Evolutionary conservation across 2,113 vertebrate species (phyloP), one percentile per base, ranked within the genome.

Genomic region (Myrmecobius fasciatus): DNA sequence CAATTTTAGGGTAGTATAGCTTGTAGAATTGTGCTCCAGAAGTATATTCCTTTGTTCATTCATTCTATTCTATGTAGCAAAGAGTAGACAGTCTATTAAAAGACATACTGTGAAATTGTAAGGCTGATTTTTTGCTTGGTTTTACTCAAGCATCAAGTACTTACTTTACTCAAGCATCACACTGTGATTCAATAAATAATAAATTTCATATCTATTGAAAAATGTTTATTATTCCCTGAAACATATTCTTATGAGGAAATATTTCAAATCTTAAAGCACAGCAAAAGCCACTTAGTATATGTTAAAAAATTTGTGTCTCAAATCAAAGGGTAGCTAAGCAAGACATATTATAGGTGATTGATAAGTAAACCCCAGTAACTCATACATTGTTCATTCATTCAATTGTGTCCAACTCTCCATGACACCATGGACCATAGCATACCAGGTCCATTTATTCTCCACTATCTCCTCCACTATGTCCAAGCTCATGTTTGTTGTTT

Each of bases 161-260:
- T 96, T 26, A 93, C n/a, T 28, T 52, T n/a, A n/a, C n/a, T n/a
- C n/a, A n/a, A n/a, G n/a, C n/a, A 9, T 48, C 93, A 97, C 53
- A 54, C 88, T 53, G n/a, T 90, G 91, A 94, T 36, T 48, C 52
- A 60, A 88, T 91, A 52, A 94, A 75, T 75, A 96, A 91, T 11
- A 93, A 89, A 28, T 43, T n/a, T 75, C 67, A 43, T n/a, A 17
- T 17, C 36, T 75, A 89, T 52, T 26, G 8, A 91, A 89, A 25
- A 9, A 83, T 1, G 46, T 52, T 95, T 95, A 88, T 94, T 96
- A 43, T 83, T 8, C 56, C 11, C 36, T 43, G 60, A 95, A 94
- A 83, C 49, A 54, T 46, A 93, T 47, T 91, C 94, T 89, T 22
- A 53, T 52, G 48, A 52, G 48, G 94, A 53, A 53, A 31, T 43